phyloP scores from a whole-genome alignment of 37 sponge, comb jelly and placozoan species.

The Tethya wilhelma region DNA sequence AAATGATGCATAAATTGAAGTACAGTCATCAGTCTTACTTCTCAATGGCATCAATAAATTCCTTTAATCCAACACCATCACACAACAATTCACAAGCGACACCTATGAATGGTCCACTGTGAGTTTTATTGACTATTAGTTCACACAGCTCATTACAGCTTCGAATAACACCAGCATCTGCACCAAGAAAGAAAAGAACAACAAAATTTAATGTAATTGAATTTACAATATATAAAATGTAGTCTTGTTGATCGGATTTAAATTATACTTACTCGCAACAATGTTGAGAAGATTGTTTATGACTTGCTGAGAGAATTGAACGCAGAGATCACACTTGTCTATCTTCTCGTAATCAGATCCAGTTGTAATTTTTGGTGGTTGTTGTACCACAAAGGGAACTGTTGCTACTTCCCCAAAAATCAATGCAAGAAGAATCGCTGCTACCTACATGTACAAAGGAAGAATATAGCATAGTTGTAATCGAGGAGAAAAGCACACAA shows the following conservation, averaged over 20 bases:
- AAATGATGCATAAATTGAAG: background rate
- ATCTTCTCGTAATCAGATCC: background rate
- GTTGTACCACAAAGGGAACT: no score
- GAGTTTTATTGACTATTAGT: conserved; percentile 45
- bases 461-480: background rate
- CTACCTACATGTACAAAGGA: no score
- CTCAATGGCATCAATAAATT: conserved; percentile 69
- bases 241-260: background rate
- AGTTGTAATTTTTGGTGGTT: no score
- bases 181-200: background rate
- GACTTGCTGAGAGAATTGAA: conserved; percentile 59
- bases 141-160: conserved; percentile 73
- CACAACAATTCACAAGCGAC: conserved; percentile 72
- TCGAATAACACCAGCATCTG: conserved; percentile 80
- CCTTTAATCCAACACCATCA: conserved; percentile 66
- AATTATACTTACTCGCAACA: conserved; percentile 64
- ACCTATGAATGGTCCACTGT: conserved; percentile 30
- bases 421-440: no score
- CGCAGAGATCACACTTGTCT: conserved; percentile 49
- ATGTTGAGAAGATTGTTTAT: conserved; percentile 81
- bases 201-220: no score
- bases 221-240: background rate
- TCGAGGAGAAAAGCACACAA: background rate
- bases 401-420: no score
- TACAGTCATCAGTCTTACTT: conserved; percentile 50